Evolutionary conservation across 2,113 vertebrate species (phyloP).

Genomic region (Myrmecobius fasciatus): DNA sequence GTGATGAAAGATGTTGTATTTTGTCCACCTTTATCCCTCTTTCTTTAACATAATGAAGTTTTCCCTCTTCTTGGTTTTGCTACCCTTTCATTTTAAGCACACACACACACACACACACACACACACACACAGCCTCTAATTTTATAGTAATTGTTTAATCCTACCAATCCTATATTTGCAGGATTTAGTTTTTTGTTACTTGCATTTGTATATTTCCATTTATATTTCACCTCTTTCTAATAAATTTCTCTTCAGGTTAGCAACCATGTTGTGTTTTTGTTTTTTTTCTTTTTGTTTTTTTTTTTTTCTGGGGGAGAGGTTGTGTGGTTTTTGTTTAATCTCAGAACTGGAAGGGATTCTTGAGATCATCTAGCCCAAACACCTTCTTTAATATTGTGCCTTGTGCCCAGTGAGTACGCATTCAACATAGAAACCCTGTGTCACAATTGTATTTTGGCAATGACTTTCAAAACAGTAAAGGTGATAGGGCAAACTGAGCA

Average conservation of each 20-base stretch:
- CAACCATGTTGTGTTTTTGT: neutral
- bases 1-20: neutral
- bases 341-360: neutral
- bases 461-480: neutral
- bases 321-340: neutral
- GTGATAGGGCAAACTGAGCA: too few relatives aligned
- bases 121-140: too few relatives aligned
- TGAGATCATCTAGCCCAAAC: fast-evolving
- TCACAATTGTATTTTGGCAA: neutral
- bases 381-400: neutral
- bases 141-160: neutral
- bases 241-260: neutral
- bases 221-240: neutral
- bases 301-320: too few relatives aligned
- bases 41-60: neutral
- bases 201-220: neutral
- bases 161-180: neutral
- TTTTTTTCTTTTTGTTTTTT: neutral
- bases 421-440: neutral
- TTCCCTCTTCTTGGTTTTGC: neutral
- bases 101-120: too few relatives aligned
- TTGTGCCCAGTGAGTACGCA: neutral
- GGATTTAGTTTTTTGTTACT: fast-evolving
- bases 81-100: neutral
- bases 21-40: fast-evolving